These are phyloP conservation scores for Scaptodrosophila latifasciaeformis DNA, from an alignment of 2,888 invertebrate species.

Conservation along the genomic window DNA sequence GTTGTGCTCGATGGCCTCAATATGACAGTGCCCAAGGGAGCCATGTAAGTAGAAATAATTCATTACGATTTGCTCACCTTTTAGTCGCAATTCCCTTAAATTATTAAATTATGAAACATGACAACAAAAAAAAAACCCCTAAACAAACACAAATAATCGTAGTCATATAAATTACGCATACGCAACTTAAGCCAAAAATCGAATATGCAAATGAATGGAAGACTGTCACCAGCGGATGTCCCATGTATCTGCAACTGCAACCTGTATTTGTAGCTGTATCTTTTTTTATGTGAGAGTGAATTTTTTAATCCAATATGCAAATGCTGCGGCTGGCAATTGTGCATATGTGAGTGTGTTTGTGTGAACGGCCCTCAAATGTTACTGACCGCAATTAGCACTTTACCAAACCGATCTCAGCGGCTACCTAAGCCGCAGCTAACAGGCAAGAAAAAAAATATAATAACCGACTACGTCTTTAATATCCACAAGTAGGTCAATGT, in stretches of 20 bases:
- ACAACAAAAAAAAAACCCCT: no score
- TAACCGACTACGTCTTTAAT: slow-evolving; percentile 3
- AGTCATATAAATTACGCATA: no score
- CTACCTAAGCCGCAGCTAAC: slow-evolving; percentile 25
- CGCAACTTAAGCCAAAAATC: slow-evolving; percentile 25
- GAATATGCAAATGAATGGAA: slow-evolving; percentile 37
- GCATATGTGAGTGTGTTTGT: slow-evolving; percentile 11
- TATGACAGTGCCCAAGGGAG: slow-evolving; percentile 93
- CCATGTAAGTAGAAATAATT: slow-evolving; percentile 86
- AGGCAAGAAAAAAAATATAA: slow-evolving; percentile 40
- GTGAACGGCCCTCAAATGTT: slow-evolving; percentile 22
- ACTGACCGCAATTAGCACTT: slow-evolving; percentile 59
- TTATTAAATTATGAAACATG: slow-evolving; percentile 18
- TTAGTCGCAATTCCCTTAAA: background rate
- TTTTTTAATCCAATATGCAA: background rate
- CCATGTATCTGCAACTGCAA: slow-evolving; percentile 3
- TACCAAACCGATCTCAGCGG: no score
- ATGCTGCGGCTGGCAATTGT: background rate
- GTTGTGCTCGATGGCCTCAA: slow-evolving; percentile 90
- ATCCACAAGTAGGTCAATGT: slow-evolving; percentile 6
- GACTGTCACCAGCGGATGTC: background rate
- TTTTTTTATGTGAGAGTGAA: slow-evolving; percentile 20
- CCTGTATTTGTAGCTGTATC: background rate
- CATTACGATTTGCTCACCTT: background rate
- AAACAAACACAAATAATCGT: background rate